A percentile compares a stretch with the other conserved stretches of the same genome.
Evolutionary conservation across 2,888 invertebrate genomes (phyloP).

Genomic region (Parelbella ahira): DNA sequence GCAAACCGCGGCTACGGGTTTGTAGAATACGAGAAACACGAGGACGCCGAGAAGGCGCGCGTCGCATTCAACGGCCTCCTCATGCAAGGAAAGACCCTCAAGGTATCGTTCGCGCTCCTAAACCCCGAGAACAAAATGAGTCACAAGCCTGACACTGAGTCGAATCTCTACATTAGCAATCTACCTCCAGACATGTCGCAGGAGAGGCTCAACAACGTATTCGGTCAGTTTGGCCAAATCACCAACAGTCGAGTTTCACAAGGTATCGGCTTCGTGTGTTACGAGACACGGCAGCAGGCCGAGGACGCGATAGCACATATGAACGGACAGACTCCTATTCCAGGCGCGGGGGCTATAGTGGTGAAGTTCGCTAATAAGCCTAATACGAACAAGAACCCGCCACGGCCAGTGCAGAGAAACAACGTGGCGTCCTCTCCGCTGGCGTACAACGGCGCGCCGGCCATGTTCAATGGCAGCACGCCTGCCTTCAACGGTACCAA

Average conservation of each 20-base stretch:
- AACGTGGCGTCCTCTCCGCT: constrained; percentile 52
- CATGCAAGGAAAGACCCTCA: constrained; percentile 77
- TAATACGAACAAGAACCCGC: constrained; percentile 63
- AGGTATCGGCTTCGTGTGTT: constrained; percentile 77
- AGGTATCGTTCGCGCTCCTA: constrained; percentile 75
- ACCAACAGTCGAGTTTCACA: constrained; percentile 76
- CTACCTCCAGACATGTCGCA: constrained; percentile 77
- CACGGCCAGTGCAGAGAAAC: constrained; percentile 58
- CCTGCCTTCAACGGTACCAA: constrained; percentile 65
- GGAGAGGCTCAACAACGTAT: constrained; percentile 68
- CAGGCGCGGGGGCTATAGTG: constrained; percentile 66
- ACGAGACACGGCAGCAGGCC: constrained; percentile 66
- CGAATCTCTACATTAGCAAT: constrained; percentile 76
- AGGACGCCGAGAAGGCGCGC: constrained; percentile 79
- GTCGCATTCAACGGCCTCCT: constrained; percentile 75
- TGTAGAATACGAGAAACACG: constrained; percentile 75
- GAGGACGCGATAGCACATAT: constrained; percentile 72
- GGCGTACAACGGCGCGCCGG: constrained; percentile 64
- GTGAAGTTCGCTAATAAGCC: constrained; percentile 78
- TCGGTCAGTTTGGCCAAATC: constrained; percentile 67
- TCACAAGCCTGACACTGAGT: constrained; percentile 75
- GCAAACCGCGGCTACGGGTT: constrained; percentile 77
- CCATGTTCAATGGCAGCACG: constrained; percentile 61
- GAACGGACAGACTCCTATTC: constrained; percentile 69
- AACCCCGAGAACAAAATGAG: constrained; percentile 76